phyloP scores from a whole-genome alignment of 2,113 vertebrate genomes.

The Sciurus niger region DNA sequence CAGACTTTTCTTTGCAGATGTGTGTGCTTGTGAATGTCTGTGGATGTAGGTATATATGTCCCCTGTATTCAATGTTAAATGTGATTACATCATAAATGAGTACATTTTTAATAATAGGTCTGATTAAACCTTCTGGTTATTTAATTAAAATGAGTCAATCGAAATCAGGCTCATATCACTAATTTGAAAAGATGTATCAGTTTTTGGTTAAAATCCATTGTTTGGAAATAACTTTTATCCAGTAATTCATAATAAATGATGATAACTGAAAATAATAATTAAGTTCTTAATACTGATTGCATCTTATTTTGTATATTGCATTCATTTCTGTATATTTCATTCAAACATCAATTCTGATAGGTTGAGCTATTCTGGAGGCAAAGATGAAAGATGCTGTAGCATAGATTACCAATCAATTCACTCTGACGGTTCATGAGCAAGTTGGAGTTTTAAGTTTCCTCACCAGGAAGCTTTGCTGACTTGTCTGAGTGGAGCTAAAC shows the following conservation, averaged over 20 bases:
- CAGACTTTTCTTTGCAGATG: neutral
- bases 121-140: neutral
- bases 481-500: conserved; percentile 52
- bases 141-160: neutral
- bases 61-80: neutral
- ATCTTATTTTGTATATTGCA: neutral
- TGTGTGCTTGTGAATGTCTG: neutral
- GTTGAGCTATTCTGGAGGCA: neutral
- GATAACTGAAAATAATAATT: neutral
- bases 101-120: neutral
- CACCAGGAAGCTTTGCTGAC: neutral
- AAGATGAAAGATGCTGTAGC: neutral
- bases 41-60: accelerated
- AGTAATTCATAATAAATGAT: conserved; percentile 17
- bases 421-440: neutral
- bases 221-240: neutral
- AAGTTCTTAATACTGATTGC: neutral
- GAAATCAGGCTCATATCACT: neutral
- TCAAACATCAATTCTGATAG: neutral
- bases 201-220: neutral
- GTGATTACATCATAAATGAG: neutral
- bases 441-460: neutral
- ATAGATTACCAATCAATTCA: conserved; percentile 33
- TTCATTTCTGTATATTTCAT: neutral
- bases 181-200: neutral